Evolutionary conservation across 1,140 invertebrate species (phyloP).

Genomic region (Drosophila rufa): DNA sequence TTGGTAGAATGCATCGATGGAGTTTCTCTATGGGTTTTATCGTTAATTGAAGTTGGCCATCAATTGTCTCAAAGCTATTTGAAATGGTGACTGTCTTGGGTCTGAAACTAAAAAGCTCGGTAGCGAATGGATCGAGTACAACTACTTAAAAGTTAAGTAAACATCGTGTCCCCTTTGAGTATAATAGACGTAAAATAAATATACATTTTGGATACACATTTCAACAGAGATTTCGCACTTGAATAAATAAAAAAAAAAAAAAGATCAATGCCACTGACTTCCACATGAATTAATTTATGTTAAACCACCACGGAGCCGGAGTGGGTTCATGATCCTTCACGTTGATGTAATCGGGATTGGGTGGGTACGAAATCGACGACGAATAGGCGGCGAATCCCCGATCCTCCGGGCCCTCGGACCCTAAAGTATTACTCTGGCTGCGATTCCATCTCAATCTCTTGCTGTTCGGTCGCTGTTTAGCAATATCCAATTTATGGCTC

Average conservation of each 20-base stretch:
- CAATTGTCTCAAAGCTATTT: constrained; percentile 7
- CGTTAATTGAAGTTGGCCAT: neutral
- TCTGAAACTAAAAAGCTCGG: constrained; percentile 6
- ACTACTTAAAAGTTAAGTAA: neutral
- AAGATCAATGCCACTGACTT: neutral
- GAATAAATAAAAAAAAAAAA: constrained; percentile 2
- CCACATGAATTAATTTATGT: neutral
- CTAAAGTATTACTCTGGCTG: neutral
- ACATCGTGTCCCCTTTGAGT: neutral
- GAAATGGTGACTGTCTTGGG: constrained; percentile 21
- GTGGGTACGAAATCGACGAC: neutral
- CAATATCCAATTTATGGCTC: neutral
- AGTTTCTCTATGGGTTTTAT: neutral
- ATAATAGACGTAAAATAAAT: neutral
- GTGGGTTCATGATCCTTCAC: constrained; percentile 17
- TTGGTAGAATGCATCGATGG: neutral
- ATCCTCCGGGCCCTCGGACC: neutral
- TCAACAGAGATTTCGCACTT: neutral
- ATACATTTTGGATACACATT: neutral
- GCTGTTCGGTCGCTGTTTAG: constrained; percentile 49
- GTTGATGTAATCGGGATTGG: constrained; percentile 53
- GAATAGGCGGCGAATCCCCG: neutral
- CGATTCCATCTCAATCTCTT: constrained; percentile 54
- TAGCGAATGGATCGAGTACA: constrained; percentile 2
- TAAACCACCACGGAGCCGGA: constrained; percentile 51